phyloP scores from a whole-genome alignment of 2,888 invertebrate species.

The Orthosia cruda region DNA sequence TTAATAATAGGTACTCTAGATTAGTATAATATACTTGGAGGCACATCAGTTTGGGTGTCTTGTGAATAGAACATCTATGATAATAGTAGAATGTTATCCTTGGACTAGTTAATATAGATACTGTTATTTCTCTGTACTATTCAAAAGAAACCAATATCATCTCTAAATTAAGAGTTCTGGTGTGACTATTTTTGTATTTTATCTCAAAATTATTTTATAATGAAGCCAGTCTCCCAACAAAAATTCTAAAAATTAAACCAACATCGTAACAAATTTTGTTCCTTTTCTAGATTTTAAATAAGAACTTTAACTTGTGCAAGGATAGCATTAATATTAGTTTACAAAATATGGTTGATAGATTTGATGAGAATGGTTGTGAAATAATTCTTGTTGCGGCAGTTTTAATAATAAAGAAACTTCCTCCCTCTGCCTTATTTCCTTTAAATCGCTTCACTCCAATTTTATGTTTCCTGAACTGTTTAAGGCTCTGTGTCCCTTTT shows the following conservation, averaged over 20 bases:
- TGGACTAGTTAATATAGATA: slow-evolving; percentile 28
- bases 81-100: slow-evolving; percentile 60
- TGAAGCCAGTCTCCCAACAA: too few relatives aligned
- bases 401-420: slow-evolving; percentile 65
- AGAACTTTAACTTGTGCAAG: slow-evolving; percentile 31
- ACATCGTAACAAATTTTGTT: not conserved
- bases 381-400: slow-evolving; percentile 84
- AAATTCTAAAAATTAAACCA: not conserved
- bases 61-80: slow-evolving; percentile 65
- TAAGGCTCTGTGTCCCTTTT: not conserved
- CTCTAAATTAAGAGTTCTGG: not conserved
- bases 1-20: not conserved
- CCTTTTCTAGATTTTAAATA: not conserved
- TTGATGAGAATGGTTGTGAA: slow-evolving; percentile 86
- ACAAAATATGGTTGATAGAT: slow-evolving; percentile 74
- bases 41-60: slow-evolving; percentile 68
- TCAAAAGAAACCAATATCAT: not conserved
- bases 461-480: not conserved
- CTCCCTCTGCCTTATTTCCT: slow-evolving; percentile 25
- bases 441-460: slow-evolving; percentile 8
- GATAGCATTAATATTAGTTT: slow-evolving; percentile 57
- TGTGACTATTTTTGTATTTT: not conserved
- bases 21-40: slow-evolving; percentile 50
- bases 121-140: not conserved
- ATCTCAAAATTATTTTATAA: too few relatives aligned